Evolutionary conservation across 2,797 vertebrate genomes (phyloP), one percentile per base, ranked within the genome.

Genomic region (Neoniphon sammara): DNA sequence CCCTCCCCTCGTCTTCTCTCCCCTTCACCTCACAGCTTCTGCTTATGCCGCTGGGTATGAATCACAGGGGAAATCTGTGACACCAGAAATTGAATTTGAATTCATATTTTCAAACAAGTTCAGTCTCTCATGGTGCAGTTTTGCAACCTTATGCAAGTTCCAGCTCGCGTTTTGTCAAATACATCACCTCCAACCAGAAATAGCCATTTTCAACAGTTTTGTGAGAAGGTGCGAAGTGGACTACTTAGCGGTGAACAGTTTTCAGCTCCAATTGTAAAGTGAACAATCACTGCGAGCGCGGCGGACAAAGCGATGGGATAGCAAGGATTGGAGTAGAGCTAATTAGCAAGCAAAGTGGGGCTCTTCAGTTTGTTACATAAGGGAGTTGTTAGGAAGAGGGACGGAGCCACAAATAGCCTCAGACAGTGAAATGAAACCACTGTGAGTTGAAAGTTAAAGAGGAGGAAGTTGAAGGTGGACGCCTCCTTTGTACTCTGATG

Each of bases 281-380:
- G 21, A 53, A 53, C 50, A 53, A 7, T 36, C 34, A 9, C 7
- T 11, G 36, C 12, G 9, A 39, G 36, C 36, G 12, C 36, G 12
- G 36, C 12, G 36, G 36, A 39, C 36, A 11, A 39, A 11, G 11
- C 9, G 36, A 39, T 39, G 36, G 31, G 36, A 56, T 44, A 63
- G 46, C 42, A 25, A 27, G 31, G 56, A 61, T n/a, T 25, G 55
- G 62, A 66, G 56, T 53, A 23, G 54, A 65, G 27, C 56, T 53
- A 53, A 70, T 81, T 77, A 79, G 20, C 56, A 70, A 73, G 17
- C 8, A 47, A 71, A 77, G 31, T 59, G 15, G 46, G 17, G 17
- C 46, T 60, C 20, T 75, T 66, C 62, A 56, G 58, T 71, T 61
- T 31, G 39, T 62, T 71, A 50, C 23, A 58, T 70, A 52, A 55